Conservation (phyloP, 2,113 vertebrate species). For the Grantiella picta region DNA sequence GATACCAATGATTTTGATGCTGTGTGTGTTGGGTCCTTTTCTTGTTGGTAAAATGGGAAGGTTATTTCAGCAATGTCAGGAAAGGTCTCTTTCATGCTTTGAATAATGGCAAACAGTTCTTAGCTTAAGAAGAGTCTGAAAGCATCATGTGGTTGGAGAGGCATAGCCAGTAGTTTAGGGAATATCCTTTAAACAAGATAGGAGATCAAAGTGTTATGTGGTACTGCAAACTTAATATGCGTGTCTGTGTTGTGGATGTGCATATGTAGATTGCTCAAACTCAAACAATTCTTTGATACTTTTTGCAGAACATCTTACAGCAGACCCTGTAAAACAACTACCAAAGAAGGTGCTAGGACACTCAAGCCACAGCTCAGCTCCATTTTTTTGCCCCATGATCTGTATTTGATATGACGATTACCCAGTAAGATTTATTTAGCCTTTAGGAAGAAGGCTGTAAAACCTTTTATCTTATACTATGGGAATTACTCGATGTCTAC, state of each 20-base stretch:
- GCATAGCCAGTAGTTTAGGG: neutral
- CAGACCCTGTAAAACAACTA: neutral
- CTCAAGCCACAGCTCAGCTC: neutral
- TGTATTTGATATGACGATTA: neutral
- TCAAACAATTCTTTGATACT: fast-evolving
- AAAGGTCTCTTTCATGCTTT: neutral
- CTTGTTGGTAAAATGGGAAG: neutral
- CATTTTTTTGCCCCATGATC: neutral
- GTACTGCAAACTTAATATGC: neutral
- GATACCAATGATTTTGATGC: neutral
- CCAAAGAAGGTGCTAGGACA: neutral
- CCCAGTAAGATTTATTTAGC: neutral
- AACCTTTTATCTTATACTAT: neutral
- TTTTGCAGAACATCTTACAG: neutral
- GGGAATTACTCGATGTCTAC: neutral
- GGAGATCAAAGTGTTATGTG: neutral
- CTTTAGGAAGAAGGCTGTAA: neutral
- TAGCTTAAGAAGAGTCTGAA: neutral
- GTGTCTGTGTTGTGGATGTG: neutral
- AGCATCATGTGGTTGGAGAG: neutral
- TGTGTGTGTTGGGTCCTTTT: neutral
- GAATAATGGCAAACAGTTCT: neutral
- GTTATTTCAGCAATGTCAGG: neutral
- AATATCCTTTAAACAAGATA: neutral
- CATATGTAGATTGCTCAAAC: neutral